Conservation (phyloP, 2,888 invertebrate species). For the Endotricha flammealis region DNA sequence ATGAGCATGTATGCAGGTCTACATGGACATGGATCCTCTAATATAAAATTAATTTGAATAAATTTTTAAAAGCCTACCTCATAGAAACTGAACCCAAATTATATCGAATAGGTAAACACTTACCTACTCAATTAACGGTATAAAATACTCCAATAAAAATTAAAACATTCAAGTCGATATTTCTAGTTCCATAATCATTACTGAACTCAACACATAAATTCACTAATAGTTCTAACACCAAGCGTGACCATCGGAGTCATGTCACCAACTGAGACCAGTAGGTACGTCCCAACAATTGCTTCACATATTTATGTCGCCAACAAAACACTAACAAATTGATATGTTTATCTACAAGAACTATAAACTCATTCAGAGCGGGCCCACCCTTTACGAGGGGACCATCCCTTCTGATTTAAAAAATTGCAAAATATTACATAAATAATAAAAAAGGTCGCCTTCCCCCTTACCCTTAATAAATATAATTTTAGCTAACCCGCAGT, state of each 20-base stretch:
- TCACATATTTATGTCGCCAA: conserved; percentile 63
- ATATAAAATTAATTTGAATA: too few relatives aligned
- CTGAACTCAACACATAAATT: conserved; percentile 36
- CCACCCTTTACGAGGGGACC: conserved; percentile 73
- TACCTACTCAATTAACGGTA: too few relatives aligned
- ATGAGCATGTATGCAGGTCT: too few relatives aligned
- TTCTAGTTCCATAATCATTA: too few relatives aligned
- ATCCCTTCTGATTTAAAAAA: conserved; percentile 73
- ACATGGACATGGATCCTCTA: too few relatives aligned
- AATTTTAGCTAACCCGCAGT: conserved; percentile 67
- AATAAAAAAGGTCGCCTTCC: conserved; percentile 54
- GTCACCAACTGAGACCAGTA: conserved; percentile 55
- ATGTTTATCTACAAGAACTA: conserved; percentile 76
- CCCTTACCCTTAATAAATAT: conserved; percentile 47
- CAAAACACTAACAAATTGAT: conserved; percentile 78
- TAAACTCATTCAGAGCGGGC: conserved; percentile 68
- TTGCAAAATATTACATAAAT: conserved; percentile 76
- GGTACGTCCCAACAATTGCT: conserved; percentile 53
- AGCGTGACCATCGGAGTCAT: conserved; percentile 54
- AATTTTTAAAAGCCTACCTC: too few relatives aligned
- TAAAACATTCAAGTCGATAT: too few relatives aligned
- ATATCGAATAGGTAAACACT: too few relatives aligned
- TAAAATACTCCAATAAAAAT: too few relatives aligned
- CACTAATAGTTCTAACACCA: conserved; percentile 38
- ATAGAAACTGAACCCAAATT: too few relatives aligned